These are phyloP conservation scores for Clitarchus hookeri DNA, from an alignment of 2,888 invertebrate species.

Conservation along the genomic window DNA sequence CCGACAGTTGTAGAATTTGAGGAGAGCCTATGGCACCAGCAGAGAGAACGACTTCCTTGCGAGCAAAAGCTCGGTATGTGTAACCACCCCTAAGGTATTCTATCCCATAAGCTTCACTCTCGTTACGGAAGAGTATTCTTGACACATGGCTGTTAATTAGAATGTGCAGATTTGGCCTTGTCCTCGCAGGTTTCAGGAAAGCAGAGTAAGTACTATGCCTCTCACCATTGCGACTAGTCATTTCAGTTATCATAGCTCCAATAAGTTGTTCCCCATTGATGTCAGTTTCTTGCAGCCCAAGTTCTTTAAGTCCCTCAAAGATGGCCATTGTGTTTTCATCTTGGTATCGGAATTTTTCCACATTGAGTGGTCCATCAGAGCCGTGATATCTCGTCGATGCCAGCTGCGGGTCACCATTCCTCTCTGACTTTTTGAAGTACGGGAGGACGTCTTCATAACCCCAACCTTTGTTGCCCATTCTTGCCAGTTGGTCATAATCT, in stretches of 20 bases:
- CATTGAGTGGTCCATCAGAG: conserved; percentile 51
- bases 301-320: conserved; percentile 51
- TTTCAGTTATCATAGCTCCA: conserved; percentile 39
- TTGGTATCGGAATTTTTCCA: conserved; percentile 53
- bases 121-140: conserved; percentile 57
- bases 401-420: conserved; percentile 32
- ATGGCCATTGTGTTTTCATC: conserved; percentile 52
- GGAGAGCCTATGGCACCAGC: conserved; percentile 41
- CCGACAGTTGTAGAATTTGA: conserved; percentile 88
- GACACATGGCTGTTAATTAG: conserved; percentile 58
- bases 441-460: conserved; percentile 36
- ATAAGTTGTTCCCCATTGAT: conserved; percentile 52
- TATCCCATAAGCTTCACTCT: conserved; percentile 75
- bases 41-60: conserved; percentile 50
- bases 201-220: conserved; percentile 58
- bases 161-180: conserved; percentile 34
- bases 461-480: conserved; percentile 45
- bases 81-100: conserved; percentile 77
- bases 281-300: conserved; percentile 50
- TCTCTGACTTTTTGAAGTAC: conserved; percentile 40
- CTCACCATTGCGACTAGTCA: conserved; percentile 46
- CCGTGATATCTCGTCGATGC: conserved; percentile 34
- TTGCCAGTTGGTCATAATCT: conserved; percentile 55
- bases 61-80: conserved; percentile 60
- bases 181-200: conserved; percentile 54